These are phyloP conservation scores for Chrysotoxum bicinctum DNA, from an alignment of 2,888 invertebrate genomes.

Conservation along the genomic window DNA sequence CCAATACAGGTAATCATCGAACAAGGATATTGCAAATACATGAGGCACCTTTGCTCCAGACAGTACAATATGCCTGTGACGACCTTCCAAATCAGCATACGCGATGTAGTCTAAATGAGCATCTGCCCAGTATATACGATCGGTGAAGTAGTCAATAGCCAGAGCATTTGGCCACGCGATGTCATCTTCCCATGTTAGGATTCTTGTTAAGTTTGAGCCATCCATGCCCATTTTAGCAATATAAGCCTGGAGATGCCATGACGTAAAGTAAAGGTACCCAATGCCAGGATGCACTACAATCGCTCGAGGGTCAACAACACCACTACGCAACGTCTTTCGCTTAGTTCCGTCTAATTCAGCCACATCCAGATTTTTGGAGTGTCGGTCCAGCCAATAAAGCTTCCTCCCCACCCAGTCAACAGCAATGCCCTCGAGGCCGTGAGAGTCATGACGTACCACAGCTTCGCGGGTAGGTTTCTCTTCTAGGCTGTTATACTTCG, in stretches of 20 bases:
- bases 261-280: slow-evolving; percentile 96
- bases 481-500: slow-evolving; percentile 83
- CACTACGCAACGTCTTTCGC: slow-evolving; percentile 93
- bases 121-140: slow-evolving; percentile 98
- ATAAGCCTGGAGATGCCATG: slow-evolving; percentile 97
- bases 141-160: slow-evolving; percentile 97
- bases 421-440: slow-evolving; percentile 98
- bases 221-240: slow-evolving; percentile 99
- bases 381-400: slow-evolving; percentile 97
- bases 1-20: slow-evolving; percentile 97
- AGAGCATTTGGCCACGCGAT: slow-evolving; percentile 99
- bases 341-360: slow-evolving; percentile 95
- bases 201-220: slow-evolving; percentile 93
- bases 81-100: slow-evolving; percentile 95
- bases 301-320: slow-evolving; percentile 96
- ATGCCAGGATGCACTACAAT: slow-evolving; percentile 96
- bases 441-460: slow-evolving; percentile 95
- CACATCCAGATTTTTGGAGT: slow-evolving; percentile 97
- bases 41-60: slow-evolving; percentile 94
- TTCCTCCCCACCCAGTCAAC: slow-evolving; percentile 98
- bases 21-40: slow-evolving; percentile 95
- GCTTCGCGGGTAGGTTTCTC: slow-evolving; percentile 88
- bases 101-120: slow-evolving; percentile 99
- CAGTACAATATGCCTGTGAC: slow-evolving; percentile 90
- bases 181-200: slow-evolving; percentile 95